A percentile compares a stretch with the other conserved stretches of the same genome.
Conservation (phyloP, 2,797 vertebrate genomes). For the Cetoscarus ocellatus region DNA sequence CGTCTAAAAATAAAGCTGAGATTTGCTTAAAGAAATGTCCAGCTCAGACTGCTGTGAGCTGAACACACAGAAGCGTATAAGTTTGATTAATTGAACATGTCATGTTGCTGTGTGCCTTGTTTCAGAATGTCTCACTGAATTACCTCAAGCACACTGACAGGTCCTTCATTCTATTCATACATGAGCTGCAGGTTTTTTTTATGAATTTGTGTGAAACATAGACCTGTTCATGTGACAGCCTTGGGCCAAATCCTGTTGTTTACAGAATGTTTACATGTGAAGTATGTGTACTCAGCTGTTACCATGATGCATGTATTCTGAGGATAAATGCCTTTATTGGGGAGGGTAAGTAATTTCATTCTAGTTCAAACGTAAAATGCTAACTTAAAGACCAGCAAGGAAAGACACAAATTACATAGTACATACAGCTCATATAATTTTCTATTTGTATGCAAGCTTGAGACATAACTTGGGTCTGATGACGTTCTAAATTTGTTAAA, state of each 20-base stretch:
- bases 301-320: no score
- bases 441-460: no score
- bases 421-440: no score
- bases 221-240: not conserved
- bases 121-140: conserved; percentile 15
- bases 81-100: conserved; percentile 32
- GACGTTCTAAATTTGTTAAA: no score
- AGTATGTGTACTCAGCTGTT: no score
- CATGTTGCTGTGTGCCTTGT: conserved; percentile 16
- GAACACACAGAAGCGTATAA: conserved; percentile 12
- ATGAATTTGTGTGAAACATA: not conserved
- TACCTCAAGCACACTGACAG: not conserved
- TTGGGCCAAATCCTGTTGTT: not conserved
- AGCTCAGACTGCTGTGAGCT: conserved; percentile 1
- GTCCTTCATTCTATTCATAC: not conserved
- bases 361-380: no score
- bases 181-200: not conserved
- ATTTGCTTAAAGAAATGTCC: conserved; percentile 10
- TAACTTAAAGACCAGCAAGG: no score
- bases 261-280: no score
- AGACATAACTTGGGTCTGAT: no score
- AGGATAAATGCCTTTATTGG: no score
- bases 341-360: no score
- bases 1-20: conserved; percentile 15
- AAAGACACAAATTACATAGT: no score